Evolutionary conservation across 2,888 invertebrate genomes (phyloP), one percentile per base, ranked within the genome.

Genomic region (Perdita meconis): DNA sequence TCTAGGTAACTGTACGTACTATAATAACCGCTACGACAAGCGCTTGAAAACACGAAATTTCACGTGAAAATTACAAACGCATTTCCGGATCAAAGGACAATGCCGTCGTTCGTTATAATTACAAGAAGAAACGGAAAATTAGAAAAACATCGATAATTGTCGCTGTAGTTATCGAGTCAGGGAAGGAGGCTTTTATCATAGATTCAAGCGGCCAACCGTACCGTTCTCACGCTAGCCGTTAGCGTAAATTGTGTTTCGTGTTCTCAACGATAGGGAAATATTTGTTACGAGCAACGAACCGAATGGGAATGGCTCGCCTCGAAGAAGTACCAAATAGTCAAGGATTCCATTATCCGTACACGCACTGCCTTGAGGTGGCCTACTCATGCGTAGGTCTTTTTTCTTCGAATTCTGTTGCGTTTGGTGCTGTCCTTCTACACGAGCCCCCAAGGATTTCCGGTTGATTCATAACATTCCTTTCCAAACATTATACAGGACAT

Each of bases 321-420:
- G 75, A 73, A 80, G 74, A 78, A 76, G 78, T 78, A 80, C 72
- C 74, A 78, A 57, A 73, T 57, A 81, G 80, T 77, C 55, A 71
- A 70, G 65, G 75, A 82, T 75, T 77, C 61, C 60, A 70, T 72
- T 63, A 84, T 83, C 81, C 72, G 60, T 67, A 82, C 78, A 78
- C 80, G 78, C 87, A 89, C 88, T 88, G 88, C 84, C 88, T 87
- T 80, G 81, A 82, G 80, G 80, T 88, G 88, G 88, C 88, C 88
- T 89, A 88, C 68, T 75, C 26, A 80, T 74, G 69, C 71, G 72
- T 80, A 78, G 85, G 83, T 82, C 86, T 85, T 86, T 81, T 79
- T 74, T 79, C 72, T 75, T 60, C 55, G 65, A 79, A 78, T 70
- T 72, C 65, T 71, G 61, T 71, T 74, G 61, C 51, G 64, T 34